Percentiles rank a stretch among this genome's conserved stretches.
Conservation (phyloP, 2,888 invertebrate species). For the Norana najaformis region DNA sequence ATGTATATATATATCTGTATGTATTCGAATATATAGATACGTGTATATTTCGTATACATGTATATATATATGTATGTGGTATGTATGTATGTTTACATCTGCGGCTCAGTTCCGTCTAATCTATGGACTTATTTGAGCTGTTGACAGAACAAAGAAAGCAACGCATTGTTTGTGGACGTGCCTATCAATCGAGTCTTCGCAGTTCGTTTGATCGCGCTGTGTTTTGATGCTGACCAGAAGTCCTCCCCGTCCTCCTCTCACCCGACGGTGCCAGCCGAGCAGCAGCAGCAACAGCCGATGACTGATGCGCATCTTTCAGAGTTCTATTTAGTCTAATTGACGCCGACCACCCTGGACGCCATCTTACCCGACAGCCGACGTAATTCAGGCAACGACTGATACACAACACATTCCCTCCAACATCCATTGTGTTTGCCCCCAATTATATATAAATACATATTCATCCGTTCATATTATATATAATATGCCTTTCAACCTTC, state of each 20-base stretch:
- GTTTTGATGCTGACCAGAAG: not conserved
- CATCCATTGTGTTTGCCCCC: not conserved
- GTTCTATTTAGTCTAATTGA: not conserved
- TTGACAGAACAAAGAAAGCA: not conserved
- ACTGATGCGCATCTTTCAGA: not conserved
- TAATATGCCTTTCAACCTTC: too few species aligned
- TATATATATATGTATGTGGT: too few species aligned
- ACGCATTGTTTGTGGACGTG: not conserved
- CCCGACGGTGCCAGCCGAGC: not conserved
- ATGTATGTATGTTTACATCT: not conserved
- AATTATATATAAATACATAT: not conserved
- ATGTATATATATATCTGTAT: not conserved
- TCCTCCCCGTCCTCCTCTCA: not conserved
- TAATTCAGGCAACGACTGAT: not conserved
- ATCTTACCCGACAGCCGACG: not conserved
- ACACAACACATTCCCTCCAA: not conserved
- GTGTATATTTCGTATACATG: not conserved
- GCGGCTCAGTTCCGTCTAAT: not conserved
- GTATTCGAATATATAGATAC: not conserved
- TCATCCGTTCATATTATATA: not conserved
- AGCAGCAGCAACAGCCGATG: not conserved
- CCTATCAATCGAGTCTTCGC: not conserved
- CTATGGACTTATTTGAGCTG: not conserved
- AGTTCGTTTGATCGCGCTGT: not conserved
- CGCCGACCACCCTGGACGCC: not conserved